Conservation (phyloP, 2,888 invertebrate genomes). For the Pammene fasciana region DNA sequence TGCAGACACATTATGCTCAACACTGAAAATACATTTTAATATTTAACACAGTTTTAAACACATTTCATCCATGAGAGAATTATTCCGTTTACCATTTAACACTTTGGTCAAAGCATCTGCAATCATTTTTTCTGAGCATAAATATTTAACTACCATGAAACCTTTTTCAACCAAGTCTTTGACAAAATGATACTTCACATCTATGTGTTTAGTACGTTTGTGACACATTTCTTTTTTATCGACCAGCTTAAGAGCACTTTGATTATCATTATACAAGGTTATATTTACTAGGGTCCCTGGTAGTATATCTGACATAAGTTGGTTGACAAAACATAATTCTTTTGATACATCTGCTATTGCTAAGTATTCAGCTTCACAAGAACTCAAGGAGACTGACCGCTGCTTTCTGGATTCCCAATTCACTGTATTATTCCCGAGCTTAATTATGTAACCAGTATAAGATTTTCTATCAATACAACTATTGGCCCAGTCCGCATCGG, state of each 20-base stretch:
- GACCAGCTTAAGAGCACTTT: conserved; percentile 4
- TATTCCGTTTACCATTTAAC: conserved; percentile 1
- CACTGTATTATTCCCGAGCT: conserved; percentile 1
- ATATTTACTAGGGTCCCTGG: background rate
- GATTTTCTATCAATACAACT: too few species aligned
- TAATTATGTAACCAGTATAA: too few species aligned
- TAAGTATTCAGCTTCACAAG: conserved; percentile 7
- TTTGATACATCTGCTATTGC: conserved; percentile 14
- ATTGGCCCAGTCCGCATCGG: too few species aligned
- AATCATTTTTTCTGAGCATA: conserved; percentile 11
- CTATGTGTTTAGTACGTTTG: too few species aligned
- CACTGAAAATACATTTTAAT: too few species aligned
- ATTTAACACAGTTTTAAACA: too few species aligned
- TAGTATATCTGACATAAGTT: conserved; percentile 7
- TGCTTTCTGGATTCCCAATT: conserved; percentile 22
- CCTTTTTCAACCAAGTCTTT: conserved; percentile 18
- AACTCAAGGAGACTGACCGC: background rate
- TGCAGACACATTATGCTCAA: too few species aligned
- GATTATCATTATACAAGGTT: conserved; percentile 5
- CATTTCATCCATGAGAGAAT: conserved; percentile 2
- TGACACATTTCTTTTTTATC: too few species aligned
- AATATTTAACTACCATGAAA: conserved; percentile 12
- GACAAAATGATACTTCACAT: conserved; percentile 15
- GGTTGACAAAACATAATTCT: conserved; percentile 13
- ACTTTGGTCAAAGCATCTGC: conserved; percentile 15